Evolutionary conservation across 2,113 vertebrate genomes (phyloP), one percentile per base, ranked within the genome.

Genomic region (Hipposideros armiger): DNA sequence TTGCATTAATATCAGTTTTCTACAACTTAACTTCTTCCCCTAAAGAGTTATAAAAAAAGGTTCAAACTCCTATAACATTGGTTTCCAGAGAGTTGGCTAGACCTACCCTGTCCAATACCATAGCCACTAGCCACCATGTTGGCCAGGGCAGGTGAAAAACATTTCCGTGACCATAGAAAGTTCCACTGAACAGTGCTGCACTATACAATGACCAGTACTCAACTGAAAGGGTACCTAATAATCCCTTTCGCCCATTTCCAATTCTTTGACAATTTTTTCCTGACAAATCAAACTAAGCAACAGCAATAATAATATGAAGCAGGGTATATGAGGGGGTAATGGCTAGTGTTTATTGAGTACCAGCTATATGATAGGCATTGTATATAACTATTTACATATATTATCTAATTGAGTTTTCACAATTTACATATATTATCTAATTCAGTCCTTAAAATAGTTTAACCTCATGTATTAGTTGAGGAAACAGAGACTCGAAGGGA

Each of bases 11-110:
- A 87, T 17, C 7, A 56, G 30, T 67, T 66, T 96, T 73, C 87
- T 90, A 42, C 11, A 54, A 58, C 11, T 94, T 92, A n/a, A 74
- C 11, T 62, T 87, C 50, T 2, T 62, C 9, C 10, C 69, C 36
- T 50, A n/a, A 74, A 93, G 66, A 64, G 28, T 64, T 93, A 64
- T 58, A 13, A 62, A 94, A 94, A 89, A 90, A 64, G 26, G 0
- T 82, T 76, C 58, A 54, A 56, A 47, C 0, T 52, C 24, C 58
- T 87, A 9, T 90, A 47, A 90, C 80, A 36, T 78, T 1, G 0
- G 45, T 78, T 28, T 52, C 40, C 28, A 78, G 32, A 76, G 36
- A 42, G 30, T n/a, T 72, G 47, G 11, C 64, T 74, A 56, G 11
- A 60, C 19, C 30, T 36, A 17, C 20, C 11, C 45, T 66, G 2